Conservation (phyloP, 2,797 vertebrate genomes). For the Sebastolobus altivelis region DNA sequence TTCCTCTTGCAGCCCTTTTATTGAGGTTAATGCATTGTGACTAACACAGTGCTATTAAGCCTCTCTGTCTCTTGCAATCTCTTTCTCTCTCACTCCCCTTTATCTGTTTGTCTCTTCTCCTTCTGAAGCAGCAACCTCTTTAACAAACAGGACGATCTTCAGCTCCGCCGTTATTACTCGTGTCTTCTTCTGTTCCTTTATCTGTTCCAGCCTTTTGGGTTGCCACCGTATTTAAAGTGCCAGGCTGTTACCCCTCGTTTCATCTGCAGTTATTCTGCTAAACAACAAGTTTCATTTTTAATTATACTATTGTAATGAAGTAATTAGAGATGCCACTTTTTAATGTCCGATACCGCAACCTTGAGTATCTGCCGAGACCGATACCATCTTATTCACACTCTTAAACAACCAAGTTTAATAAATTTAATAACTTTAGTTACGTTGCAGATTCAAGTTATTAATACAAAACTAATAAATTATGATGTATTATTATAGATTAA, state of each 20-base stretch:
- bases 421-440: too few relatives aligned
- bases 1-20: slow-evolving; percentile 54
- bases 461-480: too few relatives aligned
- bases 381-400: too few relatives aligned
- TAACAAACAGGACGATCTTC: slow-evolving; percentile 16
- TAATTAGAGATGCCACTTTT: too few relatives aligned
- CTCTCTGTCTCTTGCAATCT: slow-evolving; percentile 50
- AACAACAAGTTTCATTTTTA: neutral
- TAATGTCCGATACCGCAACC: too few relatives aligned
- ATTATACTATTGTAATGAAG: neutral
- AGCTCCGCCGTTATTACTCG: neutral
- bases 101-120: slow-evolving; percentile 32
- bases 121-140: slow-evolving; percentile 9
- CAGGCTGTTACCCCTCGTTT: neutral
- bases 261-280: neutral
- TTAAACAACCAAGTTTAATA: too few relatives aligned
- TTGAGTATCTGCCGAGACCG: too few relatives aligned
- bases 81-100: slow-evolving; percentile 20
- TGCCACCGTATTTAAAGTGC: neutral
- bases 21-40: slow-evolving; percentile 75
- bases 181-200: too few relatives aligned
- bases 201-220: slow-evolving; percentile 5
- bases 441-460: too few relatives aligned
- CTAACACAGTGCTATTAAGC: slow-evolving; percentile 62
- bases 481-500: too few relatives aligned